These are phyloP conservation scores for Bovichtus diacanthus DNA, from an alignment of 2,797 vertebrate species.

Conservation along the genomic window DNA sequence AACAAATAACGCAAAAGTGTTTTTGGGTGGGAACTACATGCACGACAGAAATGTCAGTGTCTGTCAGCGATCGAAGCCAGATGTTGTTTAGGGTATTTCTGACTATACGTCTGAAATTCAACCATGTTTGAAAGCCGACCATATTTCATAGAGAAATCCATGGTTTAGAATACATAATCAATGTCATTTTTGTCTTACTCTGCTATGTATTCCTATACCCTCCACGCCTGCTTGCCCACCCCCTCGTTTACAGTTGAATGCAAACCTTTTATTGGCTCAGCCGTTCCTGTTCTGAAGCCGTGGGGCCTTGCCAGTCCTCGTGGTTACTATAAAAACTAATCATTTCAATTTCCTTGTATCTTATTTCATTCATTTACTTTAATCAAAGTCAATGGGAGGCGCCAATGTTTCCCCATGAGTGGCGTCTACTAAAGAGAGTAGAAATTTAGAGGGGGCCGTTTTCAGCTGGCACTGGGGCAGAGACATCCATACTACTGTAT, in stretches of 20 bases:
- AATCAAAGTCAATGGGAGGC: constrained; percentile 81
- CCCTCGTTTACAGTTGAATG: constrained; percentile 74
- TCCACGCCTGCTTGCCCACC: constrained; percentile 42
- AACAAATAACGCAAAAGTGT: constrained; percentile 29
- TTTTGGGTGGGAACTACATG: constrained; percentile 50
- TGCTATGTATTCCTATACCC: constrained; percentile 49
- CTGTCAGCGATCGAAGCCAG: constrained; percentile 72
- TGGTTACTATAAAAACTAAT: constrained; percentile 83
- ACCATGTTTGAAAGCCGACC: constrained; percentile 65
- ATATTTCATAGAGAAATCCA: constrained; percentile 61
- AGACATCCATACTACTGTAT: constrained; percentile 72
- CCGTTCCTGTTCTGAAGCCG: constrained; percentile 61
- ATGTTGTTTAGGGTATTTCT: constrained; percentile 64
- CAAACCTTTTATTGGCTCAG: constrained; percentile 71
- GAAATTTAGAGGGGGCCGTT: constrained; percentile 57
- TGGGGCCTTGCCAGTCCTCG: constrained; percentile 65
- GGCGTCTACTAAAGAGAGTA: constrained; percentile 75
- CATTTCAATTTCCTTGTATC: constrained; percentile 86
- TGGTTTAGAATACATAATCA: constrained; percentile 69
- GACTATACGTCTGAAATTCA: constrained; percentile 55
- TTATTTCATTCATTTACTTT: constrained; percentile 85
- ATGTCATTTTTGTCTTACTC: constrained; percentile 76
- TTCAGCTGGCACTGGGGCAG: constrained; percentile 65
- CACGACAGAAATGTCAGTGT: constrained; percentile 56
- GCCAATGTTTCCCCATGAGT: constrained; percentile 78